Conservation (phyloP, 2,113 vertebrate species). For the Sitta europaea region DNA sequence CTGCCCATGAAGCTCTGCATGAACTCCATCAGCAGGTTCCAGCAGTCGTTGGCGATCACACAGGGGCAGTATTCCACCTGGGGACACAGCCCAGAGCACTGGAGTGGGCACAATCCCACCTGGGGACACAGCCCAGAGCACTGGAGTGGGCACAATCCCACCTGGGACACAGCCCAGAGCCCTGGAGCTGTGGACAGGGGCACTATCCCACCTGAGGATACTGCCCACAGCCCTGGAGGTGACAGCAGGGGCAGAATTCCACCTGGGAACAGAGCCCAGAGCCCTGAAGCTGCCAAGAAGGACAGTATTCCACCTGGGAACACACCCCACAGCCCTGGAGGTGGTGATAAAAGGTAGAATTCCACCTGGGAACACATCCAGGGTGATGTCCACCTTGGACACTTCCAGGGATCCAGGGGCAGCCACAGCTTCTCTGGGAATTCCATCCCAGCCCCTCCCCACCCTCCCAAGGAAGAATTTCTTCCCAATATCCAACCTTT, state of each 20-base stretch:
- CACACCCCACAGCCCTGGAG: rapidly evolving
- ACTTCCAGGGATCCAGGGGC: neutral
- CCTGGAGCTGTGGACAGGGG: neutral
- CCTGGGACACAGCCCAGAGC: neutral
- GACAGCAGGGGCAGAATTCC: rapidly evolving
- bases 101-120: neutral
- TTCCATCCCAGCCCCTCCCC: neutral
- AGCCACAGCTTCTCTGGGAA: neutral
- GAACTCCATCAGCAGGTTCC: constrained; percentile 94
- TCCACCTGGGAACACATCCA: too few relatives aligned
- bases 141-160: neutral
- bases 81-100: neutral
- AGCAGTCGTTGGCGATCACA: constrained; percentile 94
- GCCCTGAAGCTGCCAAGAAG: rapidly evolving
- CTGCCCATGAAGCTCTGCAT: constrained; percentile 91
- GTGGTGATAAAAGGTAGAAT: rapidly evolving
- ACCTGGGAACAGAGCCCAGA: neutral
- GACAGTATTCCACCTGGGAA: neutral
- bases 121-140: neutral
- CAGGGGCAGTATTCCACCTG: constrained; percentile 97
- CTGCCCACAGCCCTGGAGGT: rapidly evolving
- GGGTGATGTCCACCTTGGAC: neutral
- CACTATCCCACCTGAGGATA: neutral
- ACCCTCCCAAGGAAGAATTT: neutral
- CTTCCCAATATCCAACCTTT: too few relatives aligned